Base-by-base conservation (phyloP, 2,888 invertebrate genomes). In the Apodemia hepburni region DNA sequence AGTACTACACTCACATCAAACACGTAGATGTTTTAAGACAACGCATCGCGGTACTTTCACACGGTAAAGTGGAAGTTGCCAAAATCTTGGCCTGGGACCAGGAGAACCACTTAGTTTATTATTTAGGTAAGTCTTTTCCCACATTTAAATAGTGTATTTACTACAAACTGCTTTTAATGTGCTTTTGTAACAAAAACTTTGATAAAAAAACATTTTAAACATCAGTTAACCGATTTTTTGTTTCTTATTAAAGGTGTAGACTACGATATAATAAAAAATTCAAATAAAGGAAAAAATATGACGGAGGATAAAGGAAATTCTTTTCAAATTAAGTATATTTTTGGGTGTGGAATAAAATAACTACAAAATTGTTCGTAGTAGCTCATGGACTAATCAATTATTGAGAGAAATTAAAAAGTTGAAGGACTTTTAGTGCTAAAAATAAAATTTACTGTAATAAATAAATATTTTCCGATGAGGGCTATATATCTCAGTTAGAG, bases 1-100 rank as follows among this genome's bases (percentile, higher is more conserved):
- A 97, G 80, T 95, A 96, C 80, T 97, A 95, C 87, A 97, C 97
- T 54, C 97, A 97, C 92, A 97, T 97, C 82, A 97, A 97, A 78
- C 97, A 97, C 81, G 94, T 97, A 69, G 96, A 96, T 67, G 94
- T 97, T 68, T 93, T 95, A 64, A 95, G 96, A 73, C 96, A 96
- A 80, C 93, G 96, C 74, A 96, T 97, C 77, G 95, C 97, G 9
- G 97, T 97, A 59, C 93, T 97, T 69, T 97, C 97, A 61, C 97
- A 97, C 77, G 97, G 97, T 42, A 94, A 95, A 74, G 96, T 97
- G 81, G 97, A 97, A 91, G 97, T 97, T 72, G 92, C 94, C 69
- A 93, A 94, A 80, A 97, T 97, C 77, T 92, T 97, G 69, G 95
- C 95, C 58, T 97, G 97, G 97, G 97, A 97, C 89, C 95, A 95